Evolutionary conservation across 2,113 vertebrate genomes (phyloP).

Genomic region (Mobula hypostoma): DNA sequence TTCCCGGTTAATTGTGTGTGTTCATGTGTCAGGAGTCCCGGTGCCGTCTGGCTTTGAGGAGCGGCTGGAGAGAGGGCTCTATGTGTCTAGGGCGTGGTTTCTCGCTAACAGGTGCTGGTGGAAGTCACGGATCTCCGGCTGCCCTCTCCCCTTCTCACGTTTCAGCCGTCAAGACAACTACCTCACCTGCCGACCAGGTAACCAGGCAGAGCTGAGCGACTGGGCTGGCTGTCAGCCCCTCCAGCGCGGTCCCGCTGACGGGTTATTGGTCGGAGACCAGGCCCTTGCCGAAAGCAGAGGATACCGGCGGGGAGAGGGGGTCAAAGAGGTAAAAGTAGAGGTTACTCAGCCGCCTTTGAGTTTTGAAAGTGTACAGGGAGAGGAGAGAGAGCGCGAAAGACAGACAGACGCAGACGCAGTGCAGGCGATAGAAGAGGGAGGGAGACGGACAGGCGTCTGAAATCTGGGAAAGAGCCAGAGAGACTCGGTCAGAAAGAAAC

Average conservation of each 20-base stretch:
- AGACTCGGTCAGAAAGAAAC: background rate
- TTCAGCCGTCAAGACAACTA: background rate
- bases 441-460: background rate
- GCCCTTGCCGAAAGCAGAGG: no score
- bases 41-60: background rate
- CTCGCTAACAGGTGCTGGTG: background rate
- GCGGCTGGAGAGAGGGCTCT: background rate
- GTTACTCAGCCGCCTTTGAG: no score
- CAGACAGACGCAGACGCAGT: background rate
- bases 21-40: background rate
- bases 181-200: background rate
- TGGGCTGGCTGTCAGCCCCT: background rate
- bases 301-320: background rate
- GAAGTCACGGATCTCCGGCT: constrained; percentile 31
- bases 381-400: background rate
- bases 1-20: no score
- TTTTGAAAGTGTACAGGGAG: background rate
- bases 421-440: background rate
- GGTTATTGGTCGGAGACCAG: background rate
- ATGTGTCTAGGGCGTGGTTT: background rate
- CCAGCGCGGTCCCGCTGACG: no score
- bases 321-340: background rate
- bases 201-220: background rate
- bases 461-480: constrained; percentile 5
- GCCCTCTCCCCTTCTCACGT: background rate